Conservation (phyloP, 64 coral and sea anemone species). For the Montipora sp. region DNA sequence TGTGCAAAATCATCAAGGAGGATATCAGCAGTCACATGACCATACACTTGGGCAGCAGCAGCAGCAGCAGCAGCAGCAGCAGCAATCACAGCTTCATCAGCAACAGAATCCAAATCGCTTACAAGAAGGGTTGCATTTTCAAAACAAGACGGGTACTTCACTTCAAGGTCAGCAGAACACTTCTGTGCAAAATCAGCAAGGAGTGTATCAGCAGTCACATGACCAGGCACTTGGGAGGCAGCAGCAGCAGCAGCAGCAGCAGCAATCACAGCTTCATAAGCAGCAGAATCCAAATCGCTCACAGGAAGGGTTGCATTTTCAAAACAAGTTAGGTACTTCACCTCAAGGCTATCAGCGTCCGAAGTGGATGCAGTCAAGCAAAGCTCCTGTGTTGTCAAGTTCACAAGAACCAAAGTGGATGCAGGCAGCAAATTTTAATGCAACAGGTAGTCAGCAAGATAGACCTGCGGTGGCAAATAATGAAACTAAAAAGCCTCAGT, state of each 20-base stretch:
- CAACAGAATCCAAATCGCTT: background rate
- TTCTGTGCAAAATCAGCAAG: background rate
- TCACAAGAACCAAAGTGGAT: slow-evolving; percentile 12
- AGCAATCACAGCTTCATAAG: background rate
- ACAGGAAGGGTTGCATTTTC: background rate
- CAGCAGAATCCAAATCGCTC: background rate
- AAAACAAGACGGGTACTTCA: background rate
- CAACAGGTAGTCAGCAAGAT: slow-evolving; percentile 29
- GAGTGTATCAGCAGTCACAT: background rate
- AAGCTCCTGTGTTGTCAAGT: background rate
- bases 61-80: background rate
- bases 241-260: background rate
- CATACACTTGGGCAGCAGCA: background rate
- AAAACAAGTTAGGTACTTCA: background rate
- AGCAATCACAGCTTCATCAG: background rate
- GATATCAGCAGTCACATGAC: background rate
- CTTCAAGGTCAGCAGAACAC: background rate
- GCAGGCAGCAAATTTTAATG: slow-evolving; percentile 13
- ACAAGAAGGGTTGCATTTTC: background rate
- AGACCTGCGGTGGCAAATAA: background rate
- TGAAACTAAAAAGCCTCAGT: slow-evolving; percentile 45
- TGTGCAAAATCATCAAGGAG: background rate
- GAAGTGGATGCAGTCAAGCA: slow-evolving; percentile 48
- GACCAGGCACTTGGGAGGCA: background rate
- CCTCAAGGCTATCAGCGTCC: background rate